phyloP scores from a whole-genome alignment of 2,797 vertebrate genomes.

The Neosalanx taihuensis region DNA sequence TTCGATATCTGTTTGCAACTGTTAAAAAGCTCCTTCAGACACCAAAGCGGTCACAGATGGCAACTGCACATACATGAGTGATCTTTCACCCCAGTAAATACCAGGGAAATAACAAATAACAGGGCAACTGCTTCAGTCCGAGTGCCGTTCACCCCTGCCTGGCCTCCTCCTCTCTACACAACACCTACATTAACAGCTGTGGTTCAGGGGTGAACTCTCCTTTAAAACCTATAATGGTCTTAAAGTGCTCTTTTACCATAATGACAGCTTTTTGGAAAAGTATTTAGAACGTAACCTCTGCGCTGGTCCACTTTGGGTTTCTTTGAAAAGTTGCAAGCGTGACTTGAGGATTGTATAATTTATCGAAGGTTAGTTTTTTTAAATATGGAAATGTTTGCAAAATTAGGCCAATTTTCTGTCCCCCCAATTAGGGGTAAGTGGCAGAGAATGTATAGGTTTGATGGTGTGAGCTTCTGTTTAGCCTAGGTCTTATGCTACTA shows the following conservation, averaged over 20 bases:
- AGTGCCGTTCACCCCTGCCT: background rate
- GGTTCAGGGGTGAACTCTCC: background rate
- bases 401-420: constrained; percentile 34
- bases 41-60: constrained; percentile 3
- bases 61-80: background rate
- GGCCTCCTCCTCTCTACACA: background rate
- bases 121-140: background rate
- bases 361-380: constrained; percentile 54
- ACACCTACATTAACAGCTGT: background rate
- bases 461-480: constrained; percentile 25
- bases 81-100: background rate
- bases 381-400: constrained; percentile 47
- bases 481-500: constrained; percentile 30
- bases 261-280: constrained; percentile 39
- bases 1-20: background rate
- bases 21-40: constrained; percentile 7
- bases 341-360: constrained; percentile 50
- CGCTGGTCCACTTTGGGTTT: constrained; percentile 41
- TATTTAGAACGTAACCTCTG: constrained; percentile 42
- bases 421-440: constrained; percentile 32
- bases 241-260: constrained; percentile 54
- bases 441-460: constrained; percentile 1
- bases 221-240: constrained; percentile 47
- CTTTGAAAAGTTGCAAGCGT: constrained; percentile 54
- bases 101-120: constrained; percentile 4